Conservation (phyloP, 2,113 vertebrate genomes). For the Dicaeum eximium region DNA sequence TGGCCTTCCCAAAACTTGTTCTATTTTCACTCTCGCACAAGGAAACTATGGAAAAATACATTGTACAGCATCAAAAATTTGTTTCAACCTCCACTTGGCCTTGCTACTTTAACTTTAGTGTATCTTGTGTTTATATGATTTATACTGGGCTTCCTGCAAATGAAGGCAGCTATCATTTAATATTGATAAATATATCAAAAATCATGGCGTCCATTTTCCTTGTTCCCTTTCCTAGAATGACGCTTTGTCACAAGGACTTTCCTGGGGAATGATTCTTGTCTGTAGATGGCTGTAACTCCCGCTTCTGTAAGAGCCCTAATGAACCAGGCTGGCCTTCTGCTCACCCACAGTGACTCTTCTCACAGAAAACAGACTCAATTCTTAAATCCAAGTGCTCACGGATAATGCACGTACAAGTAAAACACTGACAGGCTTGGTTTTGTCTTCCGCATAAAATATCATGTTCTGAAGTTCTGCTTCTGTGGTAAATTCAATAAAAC, state of each 20-base stretch:
- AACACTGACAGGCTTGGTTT: neutral
- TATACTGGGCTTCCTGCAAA: neutral
- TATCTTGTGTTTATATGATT: rapidly evolving
- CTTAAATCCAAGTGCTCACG: neutral
- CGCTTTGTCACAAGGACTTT: neutral
- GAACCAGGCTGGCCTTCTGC: neutral
- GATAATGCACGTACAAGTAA: neutral
- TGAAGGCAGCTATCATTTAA: neutral
- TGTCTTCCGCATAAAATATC: neutral
- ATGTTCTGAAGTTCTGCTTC: neutral
- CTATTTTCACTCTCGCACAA: neutral
- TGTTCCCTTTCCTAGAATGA: neutral
- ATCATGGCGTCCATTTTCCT: neutral
- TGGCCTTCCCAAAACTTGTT: neutral
- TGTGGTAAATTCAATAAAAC: neutral
- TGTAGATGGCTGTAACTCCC: neutral
- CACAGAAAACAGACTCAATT: neutral
- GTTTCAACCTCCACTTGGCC: neutral
- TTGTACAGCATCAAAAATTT: neutral
- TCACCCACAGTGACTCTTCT: neutral
- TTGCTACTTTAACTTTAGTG: neutral
- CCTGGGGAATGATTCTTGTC: neutral
- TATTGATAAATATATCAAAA: neutral
- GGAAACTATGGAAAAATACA: neutral
- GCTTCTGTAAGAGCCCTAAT: neutral